Evolutionary conservation across 2,888 invertebrate genomes (phyloP), one percentile per base, ranked within the genome.

Genomic region (Habrosyne pyritoides): DNA sequence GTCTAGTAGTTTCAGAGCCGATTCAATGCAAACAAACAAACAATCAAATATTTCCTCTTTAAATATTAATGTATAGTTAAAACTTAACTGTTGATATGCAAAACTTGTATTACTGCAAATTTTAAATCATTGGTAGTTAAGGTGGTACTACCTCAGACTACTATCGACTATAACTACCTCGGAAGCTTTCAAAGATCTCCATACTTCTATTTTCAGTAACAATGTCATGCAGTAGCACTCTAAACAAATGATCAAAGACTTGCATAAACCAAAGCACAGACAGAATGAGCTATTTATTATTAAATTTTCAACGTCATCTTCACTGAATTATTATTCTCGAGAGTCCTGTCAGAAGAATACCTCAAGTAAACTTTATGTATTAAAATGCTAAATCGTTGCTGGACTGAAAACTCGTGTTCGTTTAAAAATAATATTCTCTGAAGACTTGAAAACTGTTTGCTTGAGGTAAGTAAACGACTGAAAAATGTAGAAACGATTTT

Each of bases 341-440:
- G 28, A 50, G 18, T 18, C 18, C 10, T 22, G 47, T 18, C 28
- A 21, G 28, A 50, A 18, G 28, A 50, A 50, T 50, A 28, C 28
- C 22, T 50, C 28, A 10, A 49, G 49, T 49, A 28, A 50, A 50
- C 18, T 50, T 50, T 10, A 50, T 28, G 50, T 18, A 50, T 50
- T 50, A 50, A 50, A 50, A 28, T 50, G 48, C 48, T 22, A 48
- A 48, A 48, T 26, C 24, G 24, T 48, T 22, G 22, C 26, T 48
- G 48, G 48, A 48, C 24, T 24, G 22, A 48, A 48, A 14, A 24
- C 6, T 48, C 14, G 47, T 24, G 21, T 47, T 48, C 48, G 26
- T 48, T 22, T 14, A 26, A 48, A 48, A 48, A 22, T 48, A 48
- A 42, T 42, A 42, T 42, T 42, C 42, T 42, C 42, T 18, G 42